phyloP scores from a whole-genome alignment of 2,797 vertebrate species.

The Australoheros facetus region DNA sequence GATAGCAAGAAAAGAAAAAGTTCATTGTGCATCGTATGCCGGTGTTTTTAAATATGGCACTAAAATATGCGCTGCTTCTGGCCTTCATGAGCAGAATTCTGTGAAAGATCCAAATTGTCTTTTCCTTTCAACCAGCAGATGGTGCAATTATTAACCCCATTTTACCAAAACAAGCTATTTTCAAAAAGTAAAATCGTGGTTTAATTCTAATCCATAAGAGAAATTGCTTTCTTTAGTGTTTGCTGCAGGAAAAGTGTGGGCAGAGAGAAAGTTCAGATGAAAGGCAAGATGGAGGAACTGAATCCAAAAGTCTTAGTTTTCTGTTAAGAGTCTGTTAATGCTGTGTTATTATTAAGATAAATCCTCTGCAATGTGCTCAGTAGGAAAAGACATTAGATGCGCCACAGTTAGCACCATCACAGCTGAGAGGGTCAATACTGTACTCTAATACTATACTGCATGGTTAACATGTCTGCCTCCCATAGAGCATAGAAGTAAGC shows the following conservation, averaged over 20 bases:
- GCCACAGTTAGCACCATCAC: constrained; percentile 2
- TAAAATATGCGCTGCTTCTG: background rate
- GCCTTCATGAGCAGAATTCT: background rate
- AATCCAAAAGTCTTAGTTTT: background rate
- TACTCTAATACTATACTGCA: constrained; percentile 48
- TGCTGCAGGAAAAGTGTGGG: background rate
- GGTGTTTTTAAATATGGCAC: background rate
- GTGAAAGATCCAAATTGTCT: background rate
- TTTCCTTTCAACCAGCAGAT: constrained; percentile 56
- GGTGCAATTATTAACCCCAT: constrained; percentile 47
- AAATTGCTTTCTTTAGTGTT: background rate
- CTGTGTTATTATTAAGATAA: background rate
- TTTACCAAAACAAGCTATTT: constrained; percentile 5
- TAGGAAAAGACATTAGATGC: constrained; percentile 7
- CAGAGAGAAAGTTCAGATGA: background rate
- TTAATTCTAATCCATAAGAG: background rate
- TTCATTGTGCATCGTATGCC: background rate
- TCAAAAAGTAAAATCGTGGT: background rate
- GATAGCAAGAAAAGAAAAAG: background rate
- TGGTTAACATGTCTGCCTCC: constrained; percentile 42
- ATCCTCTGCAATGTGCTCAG: constrained; percentile 9
- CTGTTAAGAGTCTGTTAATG: background rate
- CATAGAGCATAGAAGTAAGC: constrained; percentile 22
- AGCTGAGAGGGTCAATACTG: constrained; percentile 6
- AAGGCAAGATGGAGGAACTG: background rate